These are phyloP conservation scores for Criorhina ranunculi DNA, from an alignment of 2,888 invertebrate genomes.

Conservation along the genomic window DNA sequence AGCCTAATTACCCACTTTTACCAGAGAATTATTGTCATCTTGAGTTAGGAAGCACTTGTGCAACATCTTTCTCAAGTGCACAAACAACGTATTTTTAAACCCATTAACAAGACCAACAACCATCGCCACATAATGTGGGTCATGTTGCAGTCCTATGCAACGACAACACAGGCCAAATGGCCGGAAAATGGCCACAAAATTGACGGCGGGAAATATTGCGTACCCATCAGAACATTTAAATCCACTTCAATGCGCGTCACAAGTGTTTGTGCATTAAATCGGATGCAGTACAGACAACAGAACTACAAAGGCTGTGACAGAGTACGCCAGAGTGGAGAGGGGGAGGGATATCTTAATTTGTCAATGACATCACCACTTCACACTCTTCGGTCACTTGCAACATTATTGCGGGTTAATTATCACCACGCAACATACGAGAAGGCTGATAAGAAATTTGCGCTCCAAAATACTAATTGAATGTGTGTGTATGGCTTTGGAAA, in stretches of 20 bases:
- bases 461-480: constrained; percentile 34
- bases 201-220: constrained; percentile 49
- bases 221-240: constrained; percentile 46
- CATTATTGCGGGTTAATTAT: constrained; percentile 51
- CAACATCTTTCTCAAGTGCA: constrained; percentile 27
- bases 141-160: constrained; percentile 44
- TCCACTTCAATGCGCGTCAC: constrained; percentile 66
- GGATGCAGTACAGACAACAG: constrained; percentile 12
- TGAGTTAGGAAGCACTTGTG: constrained; percentile 46
- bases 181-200: constrained; percentile 42
- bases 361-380: constrained; percentile 34
- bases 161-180: constrained; percentile 35
- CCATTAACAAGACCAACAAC: no score
- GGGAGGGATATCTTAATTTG: no score
- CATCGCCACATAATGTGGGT: constrained; percentile 56
- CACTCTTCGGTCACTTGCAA: constrained; percentile 26
- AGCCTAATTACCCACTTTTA: constrained; percentile 41
- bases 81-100: constrained; percentile 53
- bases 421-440: constrained; percentile 29
- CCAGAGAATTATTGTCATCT: constrained; percentile 55
- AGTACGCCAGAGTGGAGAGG: no score
- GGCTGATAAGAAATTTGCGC: constrained; percentile 21
- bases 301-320: no score
- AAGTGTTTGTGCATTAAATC: constrained; percentile 68
- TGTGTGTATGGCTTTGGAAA: constrained; percentile 1